phyloP scores from a whole-genome alignment of 2,888 invertebrate species.

The Dyspetes luteomarginatus region DNA sequence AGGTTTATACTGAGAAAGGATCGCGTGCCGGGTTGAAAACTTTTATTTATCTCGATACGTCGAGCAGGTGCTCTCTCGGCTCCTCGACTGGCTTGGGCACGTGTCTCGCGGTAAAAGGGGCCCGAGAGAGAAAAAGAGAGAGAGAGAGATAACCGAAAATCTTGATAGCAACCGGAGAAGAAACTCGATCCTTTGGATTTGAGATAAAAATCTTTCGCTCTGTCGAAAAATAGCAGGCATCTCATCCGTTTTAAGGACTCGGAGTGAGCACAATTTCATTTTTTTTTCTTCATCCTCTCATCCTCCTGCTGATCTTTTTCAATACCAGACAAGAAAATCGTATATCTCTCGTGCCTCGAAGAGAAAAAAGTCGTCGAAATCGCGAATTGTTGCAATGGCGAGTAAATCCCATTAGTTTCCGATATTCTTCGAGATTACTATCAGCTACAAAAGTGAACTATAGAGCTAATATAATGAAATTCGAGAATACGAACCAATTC shows the following conservation, averaged over 20 bases:
- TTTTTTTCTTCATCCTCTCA: not conserved
- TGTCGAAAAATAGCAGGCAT: constrained; percentile 39
- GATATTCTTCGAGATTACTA: constrained; percentile 42
- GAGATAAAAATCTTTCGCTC: constrained; percentile 45
- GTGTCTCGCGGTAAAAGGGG: constrained; percentile 36
- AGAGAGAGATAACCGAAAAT: constrained; percentile 27
- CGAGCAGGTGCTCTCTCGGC: too few species aligned
- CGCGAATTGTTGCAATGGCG: constrained; percentile 9
- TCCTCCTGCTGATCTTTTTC: constrained; percentile 3
- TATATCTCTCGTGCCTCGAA: not conserved
- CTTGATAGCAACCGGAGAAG: constrained; percentile 33
- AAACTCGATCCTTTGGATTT: constrained; percentile 23
- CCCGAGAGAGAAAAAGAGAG: constrained; percentile 6
- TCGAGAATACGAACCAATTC: constrained; percentile 5
- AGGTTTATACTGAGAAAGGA: not conserved
- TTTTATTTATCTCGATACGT: too few species aligned
- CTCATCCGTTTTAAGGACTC: not conserved
- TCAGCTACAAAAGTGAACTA: not conserved
- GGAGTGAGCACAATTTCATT: constrained; percentile 5
- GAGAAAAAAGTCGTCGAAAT: not conserved
- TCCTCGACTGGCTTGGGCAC: constrained; percentile 30
- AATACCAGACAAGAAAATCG: not conserved
- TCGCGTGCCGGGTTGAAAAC: constrained; percentile 29
- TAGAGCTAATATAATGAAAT: not conserved
- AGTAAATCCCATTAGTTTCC: constrained; percentile 47